A percentile compares a stretch with the other conserved stretches of the same genome.
These are phyloP conservation scores for Drosophila planitibia DNA, from an alignment of 2,888 invertebrate genomes.

Conservation along the genomic window DNA sequence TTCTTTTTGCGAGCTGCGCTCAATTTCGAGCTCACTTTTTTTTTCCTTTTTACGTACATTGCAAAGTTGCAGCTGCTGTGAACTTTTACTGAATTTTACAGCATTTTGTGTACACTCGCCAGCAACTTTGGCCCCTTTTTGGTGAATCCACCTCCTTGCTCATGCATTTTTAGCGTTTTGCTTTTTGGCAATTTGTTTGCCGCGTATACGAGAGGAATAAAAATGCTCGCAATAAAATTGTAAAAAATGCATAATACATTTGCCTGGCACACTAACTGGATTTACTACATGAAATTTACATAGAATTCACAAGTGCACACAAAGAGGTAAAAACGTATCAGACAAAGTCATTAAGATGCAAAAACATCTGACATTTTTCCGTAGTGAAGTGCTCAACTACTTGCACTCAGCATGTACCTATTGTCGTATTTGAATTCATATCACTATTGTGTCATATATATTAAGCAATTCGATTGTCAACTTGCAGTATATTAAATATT, in stretches of 20 bases:
- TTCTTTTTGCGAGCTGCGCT: conserved; percentile 54
- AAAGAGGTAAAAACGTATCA: conserved; percentile 32
- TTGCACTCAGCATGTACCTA: background rate
- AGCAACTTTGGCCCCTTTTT: background rate
- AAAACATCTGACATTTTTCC: background rate
- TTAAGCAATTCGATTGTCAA: background rate
- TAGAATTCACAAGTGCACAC: conserved; percentile 23
- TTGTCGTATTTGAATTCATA: background rate
- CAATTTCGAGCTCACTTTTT: conserved; percentile 38
- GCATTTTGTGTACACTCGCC: conserved; percentile 24
- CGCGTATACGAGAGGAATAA: conserved; percentile 1
- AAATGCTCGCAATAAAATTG: conserved; percentile 53
- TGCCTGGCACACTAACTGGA: conserved; percentile 60
- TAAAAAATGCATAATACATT: conserved; percentile 61
- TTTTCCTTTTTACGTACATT: conserved; percentile 14
- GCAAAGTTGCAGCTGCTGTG: conserved; percentile 34
- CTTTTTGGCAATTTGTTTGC: conserved; percentile 61
- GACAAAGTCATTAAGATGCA: conserved; percentile 19
- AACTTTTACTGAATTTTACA: conserved; percentile 46
- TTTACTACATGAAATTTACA: conserved; percentile 67
- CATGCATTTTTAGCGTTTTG: conserved; percentile 59
- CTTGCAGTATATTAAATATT: background rate
- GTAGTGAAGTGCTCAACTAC: conserved; percentile 1
- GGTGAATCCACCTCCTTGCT: conserved; percentile 18
- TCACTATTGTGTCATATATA: background rate